Percentiles rank a stretch among this genome's conserved stretches.
phyloP scores from a whole-genome alignment of 2,888 invertebrate genomes.

The Tetranychus truncatus region DNA sequence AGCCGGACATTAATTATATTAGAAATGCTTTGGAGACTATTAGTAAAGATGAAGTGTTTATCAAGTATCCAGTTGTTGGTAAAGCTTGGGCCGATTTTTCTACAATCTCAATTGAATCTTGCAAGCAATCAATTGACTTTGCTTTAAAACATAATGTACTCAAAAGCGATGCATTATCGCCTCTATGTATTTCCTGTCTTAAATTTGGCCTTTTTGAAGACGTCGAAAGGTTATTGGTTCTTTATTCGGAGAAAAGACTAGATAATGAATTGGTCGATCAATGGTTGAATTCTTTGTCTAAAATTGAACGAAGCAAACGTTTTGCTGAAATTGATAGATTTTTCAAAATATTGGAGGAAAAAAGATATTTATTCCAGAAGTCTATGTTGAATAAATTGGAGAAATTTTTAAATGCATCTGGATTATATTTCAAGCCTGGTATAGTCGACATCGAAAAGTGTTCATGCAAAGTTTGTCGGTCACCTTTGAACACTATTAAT shows the following conservation, averaged over 20 bases:
- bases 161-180: background rate
- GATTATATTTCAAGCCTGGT: background rate
- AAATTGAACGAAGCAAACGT: background rate
- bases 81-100: slow-evolving; percentile 2
- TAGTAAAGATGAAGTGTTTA: background rate
- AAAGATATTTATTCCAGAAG: background rate
- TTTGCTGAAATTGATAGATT: background rate
- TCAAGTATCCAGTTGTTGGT: background rate
- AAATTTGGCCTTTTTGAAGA: background rate
- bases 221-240: background rate
- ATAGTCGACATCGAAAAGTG: background rate
- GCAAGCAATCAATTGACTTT: background rate
- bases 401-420: background rate
- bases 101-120: background rate
- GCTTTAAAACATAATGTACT: background rate
- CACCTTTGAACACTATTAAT: background rate
- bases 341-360: background rate
- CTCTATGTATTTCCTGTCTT: background rate
- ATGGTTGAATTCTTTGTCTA: background rate
- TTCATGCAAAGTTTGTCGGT: background rate
- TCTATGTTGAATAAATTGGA: background rate
- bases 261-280: background rate
- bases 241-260: background rate
- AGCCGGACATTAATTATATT: background rate
- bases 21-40: background rate